phyloP scores from a whole-genome alignment of 2,113 vertebrate species.

The Excalfactoria chinensis region DNA sequence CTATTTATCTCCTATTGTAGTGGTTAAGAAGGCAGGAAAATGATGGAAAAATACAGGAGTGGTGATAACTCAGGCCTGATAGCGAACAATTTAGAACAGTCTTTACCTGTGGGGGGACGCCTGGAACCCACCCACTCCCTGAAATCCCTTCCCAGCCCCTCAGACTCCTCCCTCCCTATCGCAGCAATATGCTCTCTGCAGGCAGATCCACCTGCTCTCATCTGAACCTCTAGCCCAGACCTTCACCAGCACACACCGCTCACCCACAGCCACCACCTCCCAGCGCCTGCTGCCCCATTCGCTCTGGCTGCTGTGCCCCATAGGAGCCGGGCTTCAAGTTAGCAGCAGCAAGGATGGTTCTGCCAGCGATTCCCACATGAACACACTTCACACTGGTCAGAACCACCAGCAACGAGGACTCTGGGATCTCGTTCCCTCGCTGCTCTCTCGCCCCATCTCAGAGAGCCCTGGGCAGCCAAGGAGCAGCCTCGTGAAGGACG shows the following conservation, averaged over 20 bases:
- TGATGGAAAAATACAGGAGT: conserved; percentile 37
- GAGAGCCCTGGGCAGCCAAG: not conserved
- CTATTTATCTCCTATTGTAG: conserved; percentile 69
- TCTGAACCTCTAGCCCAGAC: not conserved
- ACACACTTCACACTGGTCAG: not conserved
- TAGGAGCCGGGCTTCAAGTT: not conserved
- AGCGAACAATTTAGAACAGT: conserved; percentile 35
- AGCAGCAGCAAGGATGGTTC: not conserved
- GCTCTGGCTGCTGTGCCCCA: not conserved
- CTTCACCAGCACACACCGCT: not conserved
- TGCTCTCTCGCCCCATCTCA: not conserved
- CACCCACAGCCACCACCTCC: not conserved
- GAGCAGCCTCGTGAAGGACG: not conserved
- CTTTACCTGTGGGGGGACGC: not conserved
- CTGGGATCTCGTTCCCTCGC: fast-evolving
- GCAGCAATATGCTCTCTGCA: not conserved
- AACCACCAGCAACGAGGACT: not conserved
- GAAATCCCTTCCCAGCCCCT: not conserved
- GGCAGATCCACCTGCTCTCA: conserved; percentile 1
- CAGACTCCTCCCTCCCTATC: not conserved
- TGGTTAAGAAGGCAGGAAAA: conserved; percentile 37
- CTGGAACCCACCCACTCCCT: not conserved
- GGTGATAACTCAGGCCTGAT: conserved; percentile 11
- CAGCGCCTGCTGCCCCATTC: too few species aligned
- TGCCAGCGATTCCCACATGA: not conserved